Conservation (phyloP, 2,113 vertebrate species). For the Ochotona curzoniae region DNA sequence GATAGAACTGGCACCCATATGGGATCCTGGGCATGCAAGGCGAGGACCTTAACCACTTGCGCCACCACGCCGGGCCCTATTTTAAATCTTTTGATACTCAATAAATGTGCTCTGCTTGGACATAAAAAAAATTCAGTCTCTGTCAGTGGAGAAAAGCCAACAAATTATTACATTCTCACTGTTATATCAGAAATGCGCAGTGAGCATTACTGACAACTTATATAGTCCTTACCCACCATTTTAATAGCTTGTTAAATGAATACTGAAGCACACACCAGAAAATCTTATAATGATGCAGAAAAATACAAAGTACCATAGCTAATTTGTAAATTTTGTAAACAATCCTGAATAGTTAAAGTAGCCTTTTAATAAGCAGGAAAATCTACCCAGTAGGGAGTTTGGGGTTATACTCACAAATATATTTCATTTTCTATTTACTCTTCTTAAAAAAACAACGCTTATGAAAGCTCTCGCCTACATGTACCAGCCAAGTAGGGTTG, state of each 20-base stretch:
- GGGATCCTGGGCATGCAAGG: too few species aligned
- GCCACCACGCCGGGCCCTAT: too few species aligned
- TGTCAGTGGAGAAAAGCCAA: conserved; percentile 1
- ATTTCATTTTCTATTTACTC: conserved; percentile 55
- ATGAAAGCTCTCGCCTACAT: background rate
- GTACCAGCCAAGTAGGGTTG: background rate
- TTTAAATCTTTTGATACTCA: background rate
- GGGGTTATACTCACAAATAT: conserved; percentile 9
- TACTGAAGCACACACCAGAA: background rate
- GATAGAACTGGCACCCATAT: too few species aligned
- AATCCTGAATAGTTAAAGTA: conserved; percentile 32
- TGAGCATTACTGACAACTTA: background rate
- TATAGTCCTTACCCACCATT: background rate
- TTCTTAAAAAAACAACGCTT: background rate
- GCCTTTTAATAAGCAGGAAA: conserved; percentile 10
- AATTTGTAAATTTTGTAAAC: conserved; percentile 18
- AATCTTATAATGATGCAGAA: background rate
- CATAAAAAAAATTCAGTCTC: conserved; percentile 16
- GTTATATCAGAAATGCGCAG: background rate
- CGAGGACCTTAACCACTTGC: too few species aligned
- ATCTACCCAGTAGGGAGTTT: conserved; percentile 3
- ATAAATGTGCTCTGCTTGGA: background rate
- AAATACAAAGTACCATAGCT: background rate
- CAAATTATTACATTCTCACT: conserved; percentile 28
- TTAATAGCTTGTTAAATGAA: background rate